phyloP scores from a whole-genome alignment of 2,888 invertebrate genomes.

The Orthosia incerta region DNA sequence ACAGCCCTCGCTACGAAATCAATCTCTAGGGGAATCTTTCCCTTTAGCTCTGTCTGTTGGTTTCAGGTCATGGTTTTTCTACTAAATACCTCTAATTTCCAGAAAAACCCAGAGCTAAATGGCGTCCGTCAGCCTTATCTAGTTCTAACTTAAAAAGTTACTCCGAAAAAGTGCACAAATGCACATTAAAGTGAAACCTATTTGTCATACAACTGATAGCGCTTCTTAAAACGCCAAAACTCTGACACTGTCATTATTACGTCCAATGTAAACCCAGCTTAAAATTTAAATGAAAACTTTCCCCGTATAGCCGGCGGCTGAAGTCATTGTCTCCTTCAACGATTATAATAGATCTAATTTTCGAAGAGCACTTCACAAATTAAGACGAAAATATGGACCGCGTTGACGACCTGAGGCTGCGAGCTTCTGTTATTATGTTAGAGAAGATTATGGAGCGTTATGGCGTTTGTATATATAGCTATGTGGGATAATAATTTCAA shows the following conservation, averaged over 20 bases:
- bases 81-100: too few relatives aligned
- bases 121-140: too few relatives aligned
- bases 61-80: too few relatives aligned
- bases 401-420: neutral
- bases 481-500: neutral
- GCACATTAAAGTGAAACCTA: too few relatives aligned
- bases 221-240: conserved; percentile 12
- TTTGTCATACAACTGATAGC: neutral
- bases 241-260: conserved; percentile 14
- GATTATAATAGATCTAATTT: conserved; percentile 61
- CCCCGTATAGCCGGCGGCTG: conserved; percentile 26
- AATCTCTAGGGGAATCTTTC: too few relatives aligned
- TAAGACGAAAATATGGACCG: conserved; percentile 39
- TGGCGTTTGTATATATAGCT: neutral
- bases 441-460: conserved; percentile 3
- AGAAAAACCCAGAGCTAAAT: too few relatives aligned
- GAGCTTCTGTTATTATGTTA: conserved; percentile 11
- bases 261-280: conserved; percentile 21
- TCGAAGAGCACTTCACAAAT: conserved; percentile 46
- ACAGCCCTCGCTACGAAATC: too few relatives aligned
- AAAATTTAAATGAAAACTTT: conserved; percentile 54
- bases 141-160: too few relatives aligned
- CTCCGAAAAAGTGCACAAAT: too few relatives aligned
- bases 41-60: too few relatives aligned
- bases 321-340: conserved; percentile 47